Conservation (phyloP, 2,113 vertebrate genomes). For the Brachypteracias leptosomus region DNA sequence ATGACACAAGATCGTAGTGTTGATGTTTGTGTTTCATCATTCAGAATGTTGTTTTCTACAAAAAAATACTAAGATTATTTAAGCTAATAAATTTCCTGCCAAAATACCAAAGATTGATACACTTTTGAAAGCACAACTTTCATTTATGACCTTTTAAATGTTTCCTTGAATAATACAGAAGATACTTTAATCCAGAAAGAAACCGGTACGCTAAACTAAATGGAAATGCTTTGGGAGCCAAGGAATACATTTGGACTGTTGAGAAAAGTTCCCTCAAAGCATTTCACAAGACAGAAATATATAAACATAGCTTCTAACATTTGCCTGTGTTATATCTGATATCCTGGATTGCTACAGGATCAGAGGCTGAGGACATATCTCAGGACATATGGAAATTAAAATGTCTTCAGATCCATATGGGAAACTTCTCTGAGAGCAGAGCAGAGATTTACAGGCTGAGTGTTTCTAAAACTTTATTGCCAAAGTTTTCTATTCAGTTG, state of each 20-base stretch:
- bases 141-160: not conserved
- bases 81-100: not conserved
- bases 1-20: not conserved
- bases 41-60: not conserved
- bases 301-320: not conserved
- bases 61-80: not conserved
- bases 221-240: not conserved
- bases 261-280: not conserved
- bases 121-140: not conserved
- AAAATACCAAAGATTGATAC: not conserved
- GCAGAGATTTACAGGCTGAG: not conserved
- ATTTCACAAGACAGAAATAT: not conserved
- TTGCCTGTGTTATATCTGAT: not conserved
- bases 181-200: not conserved
- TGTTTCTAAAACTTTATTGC: not conserved
- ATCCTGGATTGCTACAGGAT: not conserved
- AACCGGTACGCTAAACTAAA: not conserved
- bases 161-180: not conserved
- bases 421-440: conserved; percentile 3
- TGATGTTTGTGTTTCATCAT: not conserved
- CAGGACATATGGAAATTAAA: conserved; percentile 8
- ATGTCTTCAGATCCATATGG: conserved; percentile 17
- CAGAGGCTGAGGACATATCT: conserved; percentile 20
- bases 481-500: not conserved
- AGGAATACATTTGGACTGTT: not conserved